Evolutionary conservation across 2,113 vertebrate genomes (phyloP), one percentile per base, ranked within the genome.

Genomic region (Eclectus roratus): DNA sequence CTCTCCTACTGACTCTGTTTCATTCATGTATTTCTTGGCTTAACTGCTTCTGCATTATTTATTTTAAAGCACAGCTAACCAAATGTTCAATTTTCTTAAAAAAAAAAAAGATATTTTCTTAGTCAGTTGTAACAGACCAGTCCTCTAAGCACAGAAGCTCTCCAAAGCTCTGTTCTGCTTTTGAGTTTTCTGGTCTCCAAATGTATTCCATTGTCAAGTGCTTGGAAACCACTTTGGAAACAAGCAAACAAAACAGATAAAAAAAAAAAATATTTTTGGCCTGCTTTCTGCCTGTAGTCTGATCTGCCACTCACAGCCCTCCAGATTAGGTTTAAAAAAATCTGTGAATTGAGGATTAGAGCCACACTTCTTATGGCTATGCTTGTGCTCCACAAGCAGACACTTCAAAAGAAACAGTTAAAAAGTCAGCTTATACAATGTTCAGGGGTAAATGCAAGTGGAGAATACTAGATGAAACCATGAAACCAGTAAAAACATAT

Each of bases 171-270:
- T 84, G 56, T 72, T 68, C 37, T 84, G 28, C 49, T 76, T 84
- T 29, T 74, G 29, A 93, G 76, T 91, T 91, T 91, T 91, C 78
- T 89, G 29, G 60, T 83, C 60, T 60, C 27, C 0, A 0, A 91
- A 78, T 44, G 21, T 73, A 83, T 91, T 84, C 91, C 47, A 76
- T 20, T 79, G 77, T 88, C 79, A 93, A 85, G 81, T 85, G 66
- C 94, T 85, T 92, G 49, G 94, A 95, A 95, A 97, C 87, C 35
- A 71, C 69, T 89, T 56, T 55, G 21, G 92, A 95, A 95, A 93
- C 70, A 97, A 94, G 87, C 73, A 90, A 90, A 91, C 37, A 82
- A 72, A 87, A 41, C 11, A 21, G 33, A 91, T 65, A 65, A 74
- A 74, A 70, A 70, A 71, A 2, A 64, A 77, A 81, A 79, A 50